Conservation (phyloP, 1,140 invertebrate genomes). For the Araneus ventricosus region DNA sequence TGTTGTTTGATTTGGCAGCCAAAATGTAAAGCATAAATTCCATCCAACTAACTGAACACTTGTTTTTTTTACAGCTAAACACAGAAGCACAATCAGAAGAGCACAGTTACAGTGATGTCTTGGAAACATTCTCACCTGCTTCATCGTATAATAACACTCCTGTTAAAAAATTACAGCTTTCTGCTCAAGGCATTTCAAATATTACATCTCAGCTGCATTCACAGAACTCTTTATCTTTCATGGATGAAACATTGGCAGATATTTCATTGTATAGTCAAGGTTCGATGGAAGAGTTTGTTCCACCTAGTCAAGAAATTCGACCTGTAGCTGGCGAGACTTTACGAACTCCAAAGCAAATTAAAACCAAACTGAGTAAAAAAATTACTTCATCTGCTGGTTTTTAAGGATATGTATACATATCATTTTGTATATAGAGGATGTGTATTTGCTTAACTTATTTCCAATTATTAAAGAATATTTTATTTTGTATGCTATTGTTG, state of each 20-base stretch:
- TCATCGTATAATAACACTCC: background rate
- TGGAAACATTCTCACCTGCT: background rate
- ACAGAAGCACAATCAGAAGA: no score
- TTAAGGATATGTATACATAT: background rate
- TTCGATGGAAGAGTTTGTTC: background rate
- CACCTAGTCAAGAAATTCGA: slow-evolving; percentile 53
- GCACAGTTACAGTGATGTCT: background rate
- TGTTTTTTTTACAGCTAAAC: background rate
- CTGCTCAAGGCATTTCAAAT: background rate
- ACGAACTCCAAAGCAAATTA: background rate
- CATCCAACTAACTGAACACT: background rate
- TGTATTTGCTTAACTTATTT: background rate
- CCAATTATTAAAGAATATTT: background rate
- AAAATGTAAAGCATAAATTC: no score
- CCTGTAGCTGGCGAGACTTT: slow-evolving; percentile 23
- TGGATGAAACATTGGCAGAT: background rate
- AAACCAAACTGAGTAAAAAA: background rate
- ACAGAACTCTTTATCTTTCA: background rate
- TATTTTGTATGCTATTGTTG: background rate
- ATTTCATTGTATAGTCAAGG: background rate
- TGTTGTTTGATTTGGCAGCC: no score
- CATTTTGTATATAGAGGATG: no score
- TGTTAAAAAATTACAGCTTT: background rate
- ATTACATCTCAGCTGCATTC: background rate
- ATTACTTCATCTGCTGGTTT: background rate